Percentiles rank a stretch among this genome's conserved stretches.
phyloP scores from a whole-genome alignment of 1,140 invertebrate species.

The Steinernema feltiae region DNA sequence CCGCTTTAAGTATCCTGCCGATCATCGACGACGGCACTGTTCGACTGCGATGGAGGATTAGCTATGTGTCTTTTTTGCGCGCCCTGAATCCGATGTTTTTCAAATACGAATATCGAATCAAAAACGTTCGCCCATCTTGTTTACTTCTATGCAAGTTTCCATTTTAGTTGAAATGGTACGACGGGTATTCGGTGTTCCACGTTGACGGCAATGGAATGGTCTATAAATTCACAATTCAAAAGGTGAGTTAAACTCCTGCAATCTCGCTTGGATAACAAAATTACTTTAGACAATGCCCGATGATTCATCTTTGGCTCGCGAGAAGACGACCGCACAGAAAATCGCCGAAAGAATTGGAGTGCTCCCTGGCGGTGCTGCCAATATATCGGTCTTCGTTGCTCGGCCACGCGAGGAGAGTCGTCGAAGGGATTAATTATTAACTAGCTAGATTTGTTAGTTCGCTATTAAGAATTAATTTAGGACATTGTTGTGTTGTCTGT shows the following conservation, averaged over 20 bases:
- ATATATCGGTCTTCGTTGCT: background rate
- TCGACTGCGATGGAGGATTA: constrained; percentile 26
- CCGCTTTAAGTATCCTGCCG: constrained; percentile 24
- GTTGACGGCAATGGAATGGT: constrained; percentile 36
- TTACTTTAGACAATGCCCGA: background rate
- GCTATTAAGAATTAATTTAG: background rate
- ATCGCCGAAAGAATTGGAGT: background rate
- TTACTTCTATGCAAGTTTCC: constrained; percentile 2
- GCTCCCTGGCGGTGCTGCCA: background rate
- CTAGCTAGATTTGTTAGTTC: background rate
- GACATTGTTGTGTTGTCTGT: background rate
- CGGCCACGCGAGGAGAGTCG: background rate
- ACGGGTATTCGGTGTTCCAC: constrained; percentile 35
- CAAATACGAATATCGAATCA: constrained; percentile 19
- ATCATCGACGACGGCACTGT: constrained; percentile 37
- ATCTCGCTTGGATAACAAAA: background rate
- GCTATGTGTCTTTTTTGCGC: constrained; percentile 30
- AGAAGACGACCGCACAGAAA: constrained; percentile 3
- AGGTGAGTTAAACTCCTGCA: constrained; percentile 1
- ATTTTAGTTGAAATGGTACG: constrained; percentile 32
- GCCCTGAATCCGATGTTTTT: constrained; percentile 28
- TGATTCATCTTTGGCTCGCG: background rate
- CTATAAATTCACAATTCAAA: constrained; percentile 32
- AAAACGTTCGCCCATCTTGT: constrained; percentile 25
- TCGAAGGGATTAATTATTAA: background rate